These are phyloP conservation scores for Sternotherus odoratus DNA, from an alignment of 2,797 vertebrate species.

Conservation along the genomic window DNA sequence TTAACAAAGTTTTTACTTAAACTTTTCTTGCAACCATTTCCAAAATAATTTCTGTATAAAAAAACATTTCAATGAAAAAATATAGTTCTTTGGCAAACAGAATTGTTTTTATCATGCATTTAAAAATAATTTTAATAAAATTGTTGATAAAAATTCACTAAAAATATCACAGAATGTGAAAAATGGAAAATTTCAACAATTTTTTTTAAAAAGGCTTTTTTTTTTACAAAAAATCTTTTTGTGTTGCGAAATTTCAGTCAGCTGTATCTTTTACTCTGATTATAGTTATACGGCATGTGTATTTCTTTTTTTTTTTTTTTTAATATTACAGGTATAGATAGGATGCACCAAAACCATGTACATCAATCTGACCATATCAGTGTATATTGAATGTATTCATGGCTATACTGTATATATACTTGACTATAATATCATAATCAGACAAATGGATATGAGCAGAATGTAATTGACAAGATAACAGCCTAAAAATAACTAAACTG, in stretches of 20 bases:
- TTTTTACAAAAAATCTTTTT: not conserved
- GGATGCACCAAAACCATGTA: not conserved
- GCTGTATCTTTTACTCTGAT: not conserved
- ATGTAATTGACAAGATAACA: not conserved
- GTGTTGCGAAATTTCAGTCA: not conserved
- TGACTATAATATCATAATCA: accelerated
- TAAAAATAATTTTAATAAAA: not conserved
- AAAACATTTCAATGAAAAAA: not conserved
- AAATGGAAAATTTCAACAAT: not conserved
- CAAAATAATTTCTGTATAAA: not conserved
- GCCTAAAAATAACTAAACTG: not conserved
- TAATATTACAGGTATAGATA: not conserved
- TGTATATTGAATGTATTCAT: not conserved
- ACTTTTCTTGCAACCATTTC: not conserved
- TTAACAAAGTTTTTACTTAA: accelerated
- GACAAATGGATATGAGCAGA: not conserved
- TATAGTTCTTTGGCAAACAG: accelerated
- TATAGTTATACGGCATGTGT: not conserved
- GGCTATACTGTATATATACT: accelerated
- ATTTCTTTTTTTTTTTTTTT: not conserved
- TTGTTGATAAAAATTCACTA: not conserved
- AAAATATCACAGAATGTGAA: not conserved
- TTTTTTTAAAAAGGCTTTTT: not conserved
- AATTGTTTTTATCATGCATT: not conserved
- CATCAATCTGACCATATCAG: accelerated